These are phyloP conservation scores for Ctenomys sociabilis DNA, from an alignment of 2,113 vertebrate species.

Conservation along the genomic window DNA sequence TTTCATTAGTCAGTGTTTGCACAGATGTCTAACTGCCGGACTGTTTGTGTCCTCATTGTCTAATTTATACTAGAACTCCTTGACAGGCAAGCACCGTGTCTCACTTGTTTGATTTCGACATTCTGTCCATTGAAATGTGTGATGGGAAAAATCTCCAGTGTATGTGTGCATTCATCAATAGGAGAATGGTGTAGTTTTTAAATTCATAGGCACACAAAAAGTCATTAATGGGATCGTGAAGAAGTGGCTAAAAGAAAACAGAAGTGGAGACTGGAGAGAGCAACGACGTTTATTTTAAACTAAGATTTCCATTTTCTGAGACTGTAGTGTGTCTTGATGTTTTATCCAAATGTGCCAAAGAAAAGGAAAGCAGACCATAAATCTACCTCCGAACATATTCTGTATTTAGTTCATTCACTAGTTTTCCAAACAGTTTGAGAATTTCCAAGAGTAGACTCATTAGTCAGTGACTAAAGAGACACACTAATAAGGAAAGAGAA, in stretches of 20 bases:
- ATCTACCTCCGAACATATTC: conserved; percentile 54
- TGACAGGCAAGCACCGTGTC: background rate
- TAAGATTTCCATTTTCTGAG: conserved; percentile 66
- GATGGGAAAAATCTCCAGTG: background rate
- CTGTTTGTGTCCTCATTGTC: conserved; percentile 29
- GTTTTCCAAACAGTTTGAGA: conserved; percentile 67
- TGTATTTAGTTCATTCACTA: conserved; percentile 65
- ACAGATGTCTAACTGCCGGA: background rate
- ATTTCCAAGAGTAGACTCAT: conserved; percentile 61
- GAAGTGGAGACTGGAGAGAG: background rate
- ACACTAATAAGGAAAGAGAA: conserved; percentile 35
- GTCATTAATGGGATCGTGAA: background rate
- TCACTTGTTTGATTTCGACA: background rate
- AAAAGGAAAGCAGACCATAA: conserved; percentile 66
- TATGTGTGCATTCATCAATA: background rate
- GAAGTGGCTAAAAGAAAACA: background rate
- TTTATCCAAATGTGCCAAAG: conserved; percentile 68
- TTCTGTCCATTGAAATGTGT: background rate
- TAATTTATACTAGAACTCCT: conserved; percentile 12
- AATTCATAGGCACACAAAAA: background rate
- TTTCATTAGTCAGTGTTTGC: conserved; percentile 34
- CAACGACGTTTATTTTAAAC: conserved; percentile 37
- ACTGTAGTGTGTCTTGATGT: conserved; percentile 51
- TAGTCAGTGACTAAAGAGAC: conserved; percentile 58
- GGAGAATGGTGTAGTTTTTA: background rate